Evolutionary conservation across 92 coral and sea anemone species (phyloP), one percentile per base, ranked within the genome.

Genomic region (Siderastrea siderea): DNA sequence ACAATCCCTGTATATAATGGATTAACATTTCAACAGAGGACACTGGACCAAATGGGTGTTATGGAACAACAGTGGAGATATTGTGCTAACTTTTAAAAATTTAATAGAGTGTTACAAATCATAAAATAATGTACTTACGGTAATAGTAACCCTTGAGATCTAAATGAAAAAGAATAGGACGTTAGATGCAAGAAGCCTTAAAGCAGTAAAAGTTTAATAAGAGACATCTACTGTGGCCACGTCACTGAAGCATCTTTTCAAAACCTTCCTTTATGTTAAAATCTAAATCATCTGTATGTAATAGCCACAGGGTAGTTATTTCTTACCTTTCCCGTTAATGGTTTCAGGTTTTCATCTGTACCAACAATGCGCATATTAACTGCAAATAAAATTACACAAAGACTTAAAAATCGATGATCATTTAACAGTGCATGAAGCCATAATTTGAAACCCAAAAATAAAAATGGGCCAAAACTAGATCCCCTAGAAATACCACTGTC

Each of bases 301-400:
- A 68, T 9, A 7, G 51, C 38, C 38, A 26, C 38, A 26, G 45
- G 47, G 13, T 1, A 38, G 11, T 2, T 68, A 7, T 38, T 19
- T 8, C 76, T 68, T 80, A 95, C 99, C 97, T 95, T 89, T 62
- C 93, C 95, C 15, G 61, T 69, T 13, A 90, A 72, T 1, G 98
- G 99, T 78, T 83, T 95, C 26, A 97, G 84, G 72, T 93, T 92
- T 66, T 91, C 89, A 48, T 84, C 87, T 5, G 89, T 80, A 14
- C 96, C 94, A 71, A 97, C 65, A 51, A 97, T 84, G 62, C 99
- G 91, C 89, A 97, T 95, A 26, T 94, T 98, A 57, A 97, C 99
- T 97, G 68, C 62, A 77, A 74, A 66, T 15, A 68, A 49, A 81
- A 66, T 55, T 7, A 14, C 38, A 66, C 44, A 66, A n/a, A 10